phyloP scores from a whole-genome alignment of 2,888 invertebrate species.

The Galerucella pusilla region DNA sequence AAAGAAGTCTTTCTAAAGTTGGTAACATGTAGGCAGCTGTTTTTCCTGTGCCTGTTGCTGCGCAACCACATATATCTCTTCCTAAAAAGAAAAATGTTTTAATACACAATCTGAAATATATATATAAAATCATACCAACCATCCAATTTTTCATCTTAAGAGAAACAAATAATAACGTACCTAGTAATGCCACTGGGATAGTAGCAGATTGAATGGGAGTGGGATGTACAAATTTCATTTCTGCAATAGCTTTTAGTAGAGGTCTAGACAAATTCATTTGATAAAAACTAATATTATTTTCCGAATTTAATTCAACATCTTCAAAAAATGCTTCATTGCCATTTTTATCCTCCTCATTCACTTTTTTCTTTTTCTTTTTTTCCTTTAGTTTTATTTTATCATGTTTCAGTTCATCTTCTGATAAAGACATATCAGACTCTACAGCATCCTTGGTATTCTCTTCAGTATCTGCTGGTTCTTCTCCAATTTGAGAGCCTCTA shows the following conservation, averaged over 20 bases:
- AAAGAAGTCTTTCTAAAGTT: conserved; percentile 91
- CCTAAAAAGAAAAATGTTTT: conserved; percentile 67
- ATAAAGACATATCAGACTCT: conserved; percentile 73
- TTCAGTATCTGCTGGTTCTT: conserved; percentile 64
- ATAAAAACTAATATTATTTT: conserved; percentile 79
- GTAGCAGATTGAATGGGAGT: conserved; percentile 97
- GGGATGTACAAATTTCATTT: conserved; percentile 91
- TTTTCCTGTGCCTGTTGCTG: conserved; percentile 98
- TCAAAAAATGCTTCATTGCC: conserved; percentile 59
- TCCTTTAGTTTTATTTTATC: conserved; percentile 77
- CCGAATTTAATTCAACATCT: conserved; percentile 74
- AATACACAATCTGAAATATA: not conserved
- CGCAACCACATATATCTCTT: conserved; percentile 97
- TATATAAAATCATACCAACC: not conserved
- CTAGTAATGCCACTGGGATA: conserved; percentile 90
- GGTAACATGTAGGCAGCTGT: conserved; percentile 99
- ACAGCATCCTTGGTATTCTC: conserved; percentile 68
- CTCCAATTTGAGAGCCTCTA: conserved; percentile 64
- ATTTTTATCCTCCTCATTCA: conserved; percentile 59
- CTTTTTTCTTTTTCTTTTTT: conserved; percentile 70
- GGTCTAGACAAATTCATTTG: conserved; percentile 98
- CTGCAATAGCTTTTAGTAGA: conserved; percentile 88
- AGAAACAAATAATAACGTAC: conserved; percentile 56
- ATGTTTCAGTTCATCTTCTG: conserved; percentile 81
- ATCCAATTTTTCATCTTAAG: conserved; percentile 2